A percentile compares a stretch with the other conserved stretches of the same genome.
Conservation (phyloP, 2,113 vertebrate species). For the Hepsetus odoe region DNA sequence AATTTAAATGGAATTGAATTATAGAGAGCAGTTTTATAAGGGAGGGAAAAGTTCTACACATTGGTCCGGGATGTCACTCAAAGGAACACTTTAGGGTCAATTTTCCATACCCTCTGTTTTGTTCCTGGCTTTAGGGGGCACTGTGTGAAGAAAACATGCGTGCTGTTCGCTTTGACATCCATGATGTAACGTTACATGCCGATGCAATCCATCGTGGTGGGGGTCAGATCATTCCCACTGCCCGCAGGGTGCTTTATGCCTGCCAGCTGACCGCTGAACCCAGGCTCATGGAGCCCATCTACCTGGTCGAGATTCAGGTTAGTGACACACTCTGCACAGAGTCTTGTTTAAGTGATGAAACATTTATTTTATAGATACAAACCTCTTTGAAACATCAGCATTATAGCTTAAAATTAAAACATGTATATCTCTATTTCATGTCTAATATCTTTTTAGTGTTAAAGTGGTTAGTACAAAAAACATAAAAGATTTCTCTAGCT, state of each 20-base stretch:
- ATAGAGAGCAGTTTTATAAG: too few relatives aligned
- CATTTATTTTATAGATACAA: too few relatives aligned
- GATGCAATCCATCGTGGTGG: conserved; percentile 94
- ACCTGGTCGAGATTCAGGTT: conserved; percentile 96
- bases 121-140: conserved; percentile 75
- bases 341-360: too few relatives aligned
- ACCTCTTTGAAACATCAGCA: too few relatives aligned
- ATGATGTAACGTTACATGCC: conserved; percentile 90
- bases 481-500: too few relatives aligned
- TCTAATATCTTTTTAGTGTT: too few relatives aligned
- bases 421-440: too few relatives aligned
- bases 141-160: conserved; percentile 96
- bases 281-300: conserved; percentile 90
- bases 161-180: conserved; percentile 82
- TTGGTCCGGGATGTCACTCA: too few relatives aligned
- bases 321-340: background rate
- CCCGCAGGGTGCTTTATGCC: conserved; percentile 87
- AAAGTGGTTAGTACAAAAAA: too few relatives aligned
- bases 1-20: too few relatives aligned
- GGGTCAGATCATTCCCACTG: conserved; percentile 94
- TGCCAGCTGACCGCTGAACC: conserved; percentile 87
- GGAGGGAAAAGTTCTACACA: too few relatives aligned
- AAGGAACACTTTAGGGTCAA: background rate
- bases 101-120: background rate
- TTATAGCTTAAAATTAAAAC: too few relatives aligned